Evolutionary conservation across 2,888 invertebrate species (phyloP).

Genomic region (Acanthosepion esculentum): DNA sequence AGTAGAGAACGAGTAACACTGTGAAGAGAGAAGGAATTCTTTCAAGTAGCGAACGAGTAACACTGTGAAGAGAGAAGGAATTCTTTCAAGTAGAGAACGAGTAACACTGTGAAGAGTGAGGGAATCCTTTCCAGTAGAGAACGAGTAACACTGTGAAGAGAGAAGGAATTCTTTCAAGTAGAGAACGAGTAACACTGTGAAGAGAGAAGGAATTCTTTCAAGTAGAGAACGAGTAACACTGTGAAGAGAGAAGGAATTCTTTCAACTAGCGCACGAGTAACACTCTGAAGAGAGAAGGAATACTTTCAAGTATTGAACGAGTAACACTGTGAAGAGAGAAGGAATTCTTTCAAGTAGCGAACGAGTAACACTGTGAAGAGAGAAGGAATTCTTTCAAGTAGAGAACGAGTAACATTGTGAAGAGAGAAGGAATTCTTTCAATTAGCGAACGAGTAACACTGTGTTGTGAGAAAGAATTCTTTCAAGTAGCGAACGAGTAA

Average conservation of each 20-base stretch:
- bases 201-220: too few relatives aligned
- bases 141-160: slow-evolving; percentile 67
- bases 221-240: too few relatives aligned
- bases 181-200: background rate
- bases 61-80: slow-evolving; percentile 60
- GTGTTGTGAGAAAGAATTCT: background rate
- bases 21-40: too few relatives aligned
- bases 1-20: background rate
- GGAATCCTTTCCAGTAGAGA: too few relatives aligned
- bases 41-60: too few relatives aligned
- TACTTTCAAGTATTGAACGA: too few relatives aligned
- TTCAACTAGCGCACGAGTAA: background rate
- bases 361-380: background rate
- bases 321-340: slow-evolving; percentile 63
- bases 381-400: too few relatives aligned
- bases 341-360: background rate
- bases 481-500: background rate
- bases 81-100: background rate
- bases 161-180: background rate
- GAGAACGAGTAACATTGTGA: too few relatives aligned
- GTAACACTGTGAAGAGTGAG: background rate
- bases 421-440: slow-evolving; percentile 16
- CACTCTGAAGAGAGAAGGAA: too few relatives aligned
- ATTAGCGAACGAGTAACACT: background rate
- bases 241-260: slow-evolving; percentile 48